These are phyloP conservation scores for Phocoena sinus DNA, from an alignment of 2,113 vertebrate genomes.

Conservation along the genomic window DNA sequence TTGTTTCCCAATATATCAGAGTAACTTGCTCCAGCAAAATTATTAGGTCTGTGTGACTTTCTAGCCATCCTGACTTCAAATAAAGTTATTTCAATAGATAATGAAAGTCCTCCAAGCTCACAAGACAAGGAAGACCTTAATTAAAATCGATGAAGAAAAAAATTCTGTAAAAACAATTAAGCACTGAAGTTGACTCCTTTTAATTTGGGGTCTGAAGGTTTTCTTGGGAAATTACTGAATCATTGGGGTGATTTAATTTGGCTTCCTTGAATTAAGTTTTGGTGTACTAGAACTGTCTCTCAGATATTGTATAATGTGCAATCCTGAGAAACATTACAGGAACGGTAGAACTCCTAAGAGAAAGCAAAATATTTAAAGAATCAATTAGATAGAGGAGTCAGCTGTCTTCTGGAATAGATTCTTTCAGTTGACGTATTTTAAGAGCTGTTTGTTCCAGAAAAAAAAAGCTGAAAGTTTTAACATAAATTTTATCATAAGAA, in stretches of 20 bases:
- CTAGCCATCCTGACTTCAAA: neutral
- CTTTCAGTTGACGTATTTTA: constrained; percentile 13
- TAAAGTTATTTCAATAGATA: constrained; percentile 48
- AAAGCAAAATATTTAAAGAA: constrained; percentile 17
- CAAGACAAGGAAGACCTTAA: constrained; percentile 50
- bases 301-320: neutral
- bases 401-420: neutral
- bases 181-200: constrained; percentile 48
- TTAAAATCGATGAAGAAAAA: constrained; percentile 62
- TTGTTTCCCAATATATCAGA: neutral
- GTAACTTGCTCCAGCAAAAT: neutral
- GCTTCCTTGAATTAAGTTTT: constrained; percentile 34
- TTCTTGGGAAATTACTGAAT: constrained; percentile 62
- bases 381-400: neutral
- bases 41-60: constrained; percentile 1
- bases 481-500: neutral
- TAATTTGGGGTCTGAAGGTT: constrained; percentile 47
- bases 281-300: neutral
- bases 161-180: constrained; percentile 51
- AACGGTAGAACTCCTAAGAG: constrained; percentile 11
- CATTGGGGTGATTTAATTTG: constrained; percentile 38
- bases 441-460: neutral
- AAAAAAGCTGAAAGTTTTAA: neutral
- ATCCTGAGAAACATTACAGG: neutral
- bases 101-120: constrained; percentile 34